Percentiles rank a stretch among this genome's conserved stretches.
These are phyloP conservation scores for Diadema setosum DNA, from an alignment of 35 echinoderm and acorn worm species.

Conservation along the genomic window DNA sequence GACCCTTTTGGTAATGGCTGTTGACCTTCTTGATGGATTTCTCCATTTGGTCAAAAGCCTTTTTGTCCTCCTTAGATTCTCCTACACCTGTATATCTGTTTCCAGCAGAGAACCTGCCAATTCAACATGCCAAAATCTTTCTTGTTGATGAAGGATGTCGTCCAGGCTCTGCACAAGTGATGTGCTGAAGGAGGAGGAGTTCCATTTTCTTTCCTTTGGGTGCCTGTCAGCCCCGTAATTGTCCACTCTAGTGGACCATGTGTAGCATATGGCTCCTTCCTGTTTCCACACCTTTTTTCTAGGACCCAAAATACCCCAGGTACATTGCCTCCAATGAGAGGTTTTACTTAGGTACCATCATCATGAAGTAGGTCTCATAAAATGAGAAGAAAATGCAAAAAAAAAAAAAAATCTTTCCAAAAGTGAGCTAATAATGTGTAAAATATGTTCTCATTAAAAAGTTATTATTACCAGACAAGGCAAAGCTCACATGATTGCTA, in stretches of 20 bases:
- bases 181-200: not conserved
- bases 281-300: not conserved
- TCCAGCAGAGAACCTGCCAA: not conserved
- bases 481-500: too few relatives aligned
- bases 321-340: slow-evolving; percentile 11
- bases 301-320: slow-evolving; percentile 29
- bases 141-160: not conserved
- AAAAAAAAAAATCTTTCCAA: too few relatives aligned
- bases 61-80: slow-evolving; percentile 15
- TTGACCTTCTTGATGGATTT: not conserved
- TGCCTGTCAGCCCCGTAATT: not conserved
- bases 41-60: not conserved
- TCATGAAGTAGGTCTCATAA: not conserved
- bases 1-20: not conserved
- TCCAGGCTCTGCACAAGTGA: not conserved
- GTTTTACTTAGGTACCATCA: not conserved
- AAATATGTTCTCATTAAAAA: too few relatives aligned
- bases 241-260: slow-evolving; percentile 4
- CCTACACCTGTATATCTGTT: not conserved
- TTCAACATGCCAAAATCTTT: slow-evolving; percentile 19
- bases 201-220: not conserved
- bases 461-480: too few relatives aligned
- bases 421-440: too few relatives aligned
- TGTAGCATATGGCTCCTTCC: slow-evolving; percentile 8
- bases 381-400: too few relatives aligned